Evolutionary conservation across 1,140 invertebrate species (phyloP).

Genomic region (Brachionus rubens): DNA sequence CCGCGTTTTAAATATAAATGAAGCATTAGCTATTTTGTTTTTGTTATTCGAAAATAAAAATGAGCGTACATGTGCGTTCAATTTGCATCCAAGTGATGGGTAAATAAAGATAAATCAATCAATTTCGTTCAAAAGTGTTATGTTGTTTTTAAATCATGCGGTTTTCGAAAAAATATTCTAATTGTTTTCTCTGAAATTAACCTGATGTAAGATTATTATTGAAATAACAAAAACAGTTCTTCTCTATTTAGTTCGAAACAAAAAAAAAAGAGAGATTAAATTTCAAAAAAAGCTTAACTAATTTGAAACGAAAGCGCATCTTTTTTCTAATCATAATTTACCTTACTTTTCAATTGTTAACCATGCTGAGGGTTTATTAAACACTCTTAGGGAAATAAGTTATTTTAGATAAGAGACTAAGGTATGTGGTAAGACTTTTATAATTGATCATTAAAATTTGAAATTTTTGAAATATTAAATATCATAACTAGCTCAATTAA

Average conservation of each 20-base stretch:
- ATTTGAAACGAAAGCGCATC: not conserved
- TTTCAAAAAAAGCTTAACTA: constrained; percentile 14
- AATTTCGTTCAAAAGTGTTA: constrained; percentile 37
- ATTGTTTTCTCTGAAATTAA: constrained; percentile 2
- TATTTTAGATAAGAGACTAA: not conserved
- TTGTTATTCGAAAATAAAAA: not conserved
- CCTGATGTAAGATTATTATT: constrained; percentile 42
- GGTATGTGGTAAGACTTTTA: not conserved
- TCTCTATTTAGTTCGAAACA: not conserved
- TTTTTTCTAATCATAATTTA: not conserved
- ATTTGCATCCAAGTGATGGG: constrained; percentile 45
- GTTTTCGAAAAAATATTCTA: constrained; percentile 14
- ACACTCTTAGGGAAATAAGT: not conserved
- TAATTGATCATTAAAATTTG: too few relatives aligned
- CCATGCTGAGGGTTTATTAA: not conserved
- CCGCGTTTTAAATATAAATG: constrained; percentile 28
- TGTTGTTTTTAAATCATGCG: constrained; percentile 38
- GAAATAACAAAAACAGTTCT: not conserved
- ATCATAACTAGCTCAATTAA: too few relatives aligned
- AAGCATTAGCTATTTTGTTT: constrained; percentile 29
- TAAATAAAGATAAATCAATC: constrained; percentile 39
- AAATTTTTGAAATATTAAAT: too few relatives aligned
- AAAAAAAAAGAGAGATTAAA: too few relatives aligned
- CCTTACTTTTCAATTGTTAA: not conserved
- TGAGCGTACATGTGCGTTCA: constrained; percentile 36